These are phyloP conservation scores for Clarias macrocephalus DNA, from an alignment of 2,113 vertebrate species.

Conservation along the genomic window DNA sequence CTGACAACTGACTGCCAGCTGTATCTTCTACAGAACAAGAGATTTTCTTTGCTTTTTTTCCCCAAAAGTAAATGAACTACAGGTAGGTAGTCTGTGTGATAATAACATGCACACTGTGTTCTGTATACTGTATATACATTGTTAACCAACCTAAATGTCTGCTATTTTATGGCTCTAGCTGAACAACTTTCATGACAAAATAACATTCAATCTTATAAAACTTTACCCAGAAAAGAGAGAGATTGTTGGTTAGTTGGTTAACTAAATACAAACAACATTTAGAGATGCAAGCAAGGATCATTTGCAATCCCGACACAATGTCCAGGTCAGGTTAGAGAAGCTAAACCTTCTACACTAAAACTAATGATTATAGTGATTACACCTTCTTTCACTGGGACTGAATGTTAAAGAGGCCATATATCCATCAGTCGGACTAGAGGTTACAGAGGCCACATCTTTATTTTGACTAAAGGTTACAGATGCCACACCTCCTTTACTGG, in stretches of 20 bases:
- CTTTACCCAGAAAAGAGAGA: too few species aligned
- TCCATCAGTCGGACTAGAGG: neutral
- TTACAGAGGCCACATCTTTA: neutral
- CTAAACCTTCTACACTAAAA: neutral
- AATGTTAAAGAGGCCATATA: neutral
- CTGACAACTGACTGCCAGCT: neutral
- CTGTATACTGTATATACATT: neutral
- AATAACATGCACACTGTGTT: neutral
- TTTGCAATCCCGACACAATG: too few species aligned
- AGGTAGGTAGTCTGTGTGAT: neutral
- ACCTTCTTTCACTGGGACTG: neutral
- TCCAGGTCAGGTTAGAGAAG: neutral
- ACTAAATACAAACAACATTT: too few species aligned
- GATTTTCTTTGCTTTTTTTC: neutral
- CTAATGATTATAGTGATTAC: neutral
- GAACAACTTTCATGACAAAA: too few species aligned
- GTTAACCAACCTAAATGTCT: neutral
- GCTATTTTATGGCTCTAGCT: neutral
- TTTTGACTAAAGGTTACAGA: neutral
- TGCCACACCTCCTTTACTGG: neutral
- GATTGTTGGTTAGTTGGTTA: too few species aligned
- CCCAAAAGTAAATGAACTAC: neutral
- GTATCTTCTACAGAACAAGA: neutral
- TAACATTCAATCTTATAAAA: too few species aligned
- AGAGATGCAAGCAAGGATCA: neutral